Conservation (phyloP, 35 echinoderm and acorn worm species). For the Ptychodera flava region DNA sequence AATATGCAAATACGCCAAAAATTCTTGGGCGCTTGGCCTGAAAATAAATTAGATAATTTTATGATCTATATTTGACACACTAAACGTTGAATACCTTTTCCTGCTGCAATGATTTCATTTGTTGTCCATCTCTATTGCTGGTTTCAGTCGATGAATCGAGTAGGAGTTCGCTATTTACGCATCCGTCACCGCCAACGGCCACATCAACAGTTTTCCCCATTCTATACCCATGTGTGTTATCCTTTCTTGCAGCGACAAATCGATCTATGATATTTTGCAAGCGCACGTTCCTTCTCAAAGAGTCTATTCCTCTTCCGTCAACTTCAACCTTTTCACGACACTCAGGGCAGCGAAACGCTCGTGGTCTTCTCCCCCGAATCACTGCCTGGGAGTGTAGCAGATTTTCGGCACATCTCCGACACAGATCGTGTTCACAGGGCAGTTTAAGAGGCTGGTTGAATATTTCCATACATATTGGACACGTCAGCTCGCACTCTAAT, state of each 20-base stretch:
- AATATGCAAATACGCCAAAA: no score
- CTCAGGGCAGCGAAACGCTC: not conserved
- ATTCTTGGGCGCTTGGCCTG: no score
- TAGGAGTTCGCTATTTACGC: no score
- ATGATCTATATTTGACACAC: no score
- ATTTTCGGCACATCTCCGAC: not conserved
- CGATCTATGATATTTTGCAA: not conserved
- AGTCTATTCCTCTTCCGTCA: not conserved
- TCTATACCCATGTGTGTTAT: no score
- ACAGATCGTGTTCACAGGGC: not conserved
- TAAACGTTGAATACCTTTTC: no score
- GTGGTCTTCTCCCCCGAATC: not conserved
- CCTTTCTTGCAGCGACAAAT: not conserved
- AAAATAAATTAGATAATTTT: no score
- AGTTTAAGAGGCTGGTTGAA: not conserved
- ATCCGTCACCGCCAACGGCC: no score
- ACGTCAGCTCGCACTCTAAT: not conserved
- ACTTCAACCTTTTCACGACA: not conserved
- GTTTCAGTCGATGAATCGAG: no score
- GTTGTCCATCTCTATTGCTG: no score
- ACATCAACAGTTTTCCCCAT: no score
- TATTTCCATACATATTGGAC: not conserved
- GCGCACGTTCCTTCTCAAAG: not conserved
- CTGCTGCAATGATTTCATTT: no score
- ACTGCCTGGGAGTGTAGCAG: not conserved